phyloP scores from a whole-genome alignment of 1,140 invertebrate genomes.

The Campoletis sonorensis region DNA sequence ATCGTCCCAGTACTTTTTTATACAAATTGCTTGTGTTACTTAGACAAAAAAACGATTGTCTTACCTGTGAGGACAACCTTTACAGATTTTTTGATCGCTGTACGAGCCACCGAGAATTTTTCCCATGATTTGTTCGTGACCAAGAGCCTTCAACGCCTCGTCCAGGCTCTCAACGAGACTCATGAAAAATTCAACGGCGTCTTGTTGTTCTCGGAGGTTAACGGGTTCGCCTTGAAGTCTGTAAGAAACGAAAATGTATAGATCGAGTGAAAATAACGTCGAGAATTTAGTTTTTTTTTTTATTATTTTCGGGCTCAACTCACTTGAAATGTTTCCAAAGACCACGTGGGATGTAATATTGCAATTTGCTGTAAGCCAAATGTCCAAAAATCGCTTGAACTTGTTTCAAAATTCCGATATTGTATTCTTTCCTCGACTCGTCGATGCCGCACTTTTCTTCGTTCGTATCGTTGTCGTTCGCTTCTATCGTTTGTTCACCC shows the following conservation, averaged over 20 bases:
- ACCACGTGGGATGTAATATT: constrained; percentile 97
- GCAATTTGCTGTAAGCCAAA: constrained; percentile 95
- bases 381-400: constrained; percentile 99
- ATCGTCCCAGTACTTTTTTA: no score
- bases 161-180: constrained; percentile 97
- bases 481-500: constrained; percentile 77
- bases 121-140: constrained; percentile 94
- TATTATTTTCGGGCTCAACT: constrained; percentile 56
- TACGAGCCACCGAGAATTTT: constrained; percentile 97
- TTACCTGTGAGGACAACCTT: constrained; percentile 97
- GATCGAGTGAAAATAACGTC: constrained; percentile 28
- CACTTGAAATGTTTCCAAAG: constrained; percentile 99
- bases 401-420: constrained; percentile 96
- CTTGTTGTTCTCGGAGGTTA: constrained; percentile 98
- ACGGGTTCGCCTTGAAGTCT: constrained; percentile 95
- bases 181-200: constrained; percentile 99
- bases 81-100: constrained; percentile 99
- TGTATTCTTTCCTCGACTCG: constrained; percentile 89
- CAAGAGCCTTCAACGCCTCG: constrained; percentile 95
- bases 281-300: constrained; percentile 15
- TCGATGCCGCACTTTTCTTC: constrained; percentile 76
- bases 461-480: constrained; percentile 77
- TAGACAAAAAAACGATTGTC: constrained; percentile 49
- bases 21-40: no score
- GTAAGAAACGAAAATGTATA: constrained; percentile 51